Evolutionary conservation across 1,140 invertebrate genomes (phyloP).

Genomic region (Hydropsyche tenuis): DNA sequence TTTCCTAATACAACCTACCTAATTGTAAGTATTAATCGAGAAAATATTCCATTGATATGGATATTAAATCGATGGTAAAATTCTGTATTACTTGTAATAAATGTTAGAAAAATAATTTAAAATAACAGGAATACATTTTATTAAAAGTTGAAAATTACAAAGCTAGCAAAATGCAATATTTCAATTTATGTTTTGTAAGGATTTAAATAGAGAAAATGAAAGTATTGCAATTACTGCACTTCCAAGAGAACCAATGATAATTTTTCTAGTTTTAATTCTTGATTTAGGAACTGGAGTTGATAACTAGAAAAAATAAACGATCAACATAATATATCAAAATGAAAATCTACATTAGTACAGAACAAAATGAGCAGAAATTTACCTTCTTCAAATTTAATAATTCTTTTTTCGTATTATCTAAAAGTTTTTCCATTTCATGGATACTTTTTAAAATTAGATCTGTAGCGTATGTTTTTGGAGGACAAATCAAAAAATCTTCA

Average conservation of each 20-base stretch:
- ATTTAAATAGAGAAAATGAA: constrained; percentile 25
- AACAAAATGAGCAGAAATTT: constrained; percentile 28
- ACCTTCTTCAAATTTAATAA: constrained; percentile 57
- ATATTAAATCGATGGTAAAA: too few relatives aligned
- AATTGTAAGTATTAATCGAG: too few relatives aligned
- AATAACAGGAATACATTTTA: too few relatives aligned
- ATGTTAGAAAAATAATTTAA: too few relatives aligned
- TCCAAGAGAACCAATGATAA: neutral
- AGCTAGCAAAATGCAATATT: too few relatives aligned
- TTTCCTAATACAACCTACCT: too few relatives aligned
- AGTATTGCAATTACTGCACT: constrained; percentile 7
- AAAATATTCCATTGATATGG: too few relatives aligned
- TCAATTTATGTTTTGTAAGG: constrained; percentile 25
- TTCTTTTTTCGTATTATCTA: constrained; percentile 57
- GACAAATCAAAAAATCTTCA: constrained; percentile 52
- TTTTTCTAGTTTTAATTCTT: neutral
- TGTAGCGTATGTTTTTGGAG: constrained; percentile 57
- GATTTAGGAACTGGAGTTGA: neutral
- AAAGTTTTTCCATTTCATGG: constrained; percentile 55
- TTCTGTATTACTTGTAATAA: too few relatives aligned
- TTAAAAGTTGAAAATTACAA: too few relatives aligned
- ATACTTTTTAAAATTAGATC: constrained; percentile 55
- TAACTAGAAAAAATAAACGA: neutral
- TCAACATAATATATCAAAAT: neutral
- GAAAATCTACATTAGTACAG: neutral